Base-by-base conservation (phyloP, 2,888 invertebrate genomes). In the Drosophila monieri region DNA sequence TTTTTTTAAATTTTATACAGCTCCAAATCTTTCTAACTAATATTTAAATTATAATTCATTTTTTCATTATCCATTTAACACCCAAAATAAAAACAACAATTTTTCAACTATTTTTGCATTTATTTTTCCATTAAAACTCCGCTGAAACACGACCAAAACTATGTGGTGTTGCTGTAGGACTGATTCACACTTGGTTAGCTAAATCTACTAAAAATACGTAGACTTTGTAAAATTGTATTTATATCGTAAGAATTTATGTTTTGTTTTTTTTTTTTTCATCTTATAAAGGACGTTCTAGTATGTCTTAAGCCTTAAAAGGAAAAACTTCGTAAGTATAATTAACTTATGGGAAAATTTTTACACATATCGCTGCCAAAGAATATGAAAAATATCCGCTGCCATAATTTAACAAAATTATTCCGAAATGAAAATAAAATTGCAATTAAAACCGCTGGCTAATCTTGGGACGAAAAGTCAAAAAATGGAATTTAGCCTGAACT, bases 351-450 rank as follows among this genome's bases (percentile, higher is more conserved):
- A 64, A 57, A 66, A 69, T 61, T 69, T 67, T 62, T 76, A 87
- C 75, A 87, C 15, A 47, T 21, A 14, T 56, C 48, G 65, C 48
- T 71, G 54, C 46, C 46, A 41, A 58, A 55, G 10, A 30, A 43
- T 35, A 47, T 6, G 35, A 15, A 59, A 14, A 41, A 46, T 51
- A 62, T 18, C 3, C 9, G 39, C 39, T 71, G 70, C 58, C 65
- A 59, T 66, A 68, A 78, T 76, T 88, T 66, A 74, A 76, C 85
- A 89, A 85, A 81, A 88, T 89, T 88, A 89, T 89, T 89, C 88
- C 72, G 64, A 60, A 61, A 62, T 53, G 55, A 81, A 89, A 89
- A 89, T 88, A 90, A 90, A 66, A 80, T 77, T 87, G 90, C 78
- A 85, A 88, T 77, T 76, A 85, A 86, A 74, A 67, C 73, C 77